These are phyloP conservation scores for Epizoanthus stellaris DNA, from an alignment of 92 coral and sea anemone species.

Conservation along the genomic window DNA sequence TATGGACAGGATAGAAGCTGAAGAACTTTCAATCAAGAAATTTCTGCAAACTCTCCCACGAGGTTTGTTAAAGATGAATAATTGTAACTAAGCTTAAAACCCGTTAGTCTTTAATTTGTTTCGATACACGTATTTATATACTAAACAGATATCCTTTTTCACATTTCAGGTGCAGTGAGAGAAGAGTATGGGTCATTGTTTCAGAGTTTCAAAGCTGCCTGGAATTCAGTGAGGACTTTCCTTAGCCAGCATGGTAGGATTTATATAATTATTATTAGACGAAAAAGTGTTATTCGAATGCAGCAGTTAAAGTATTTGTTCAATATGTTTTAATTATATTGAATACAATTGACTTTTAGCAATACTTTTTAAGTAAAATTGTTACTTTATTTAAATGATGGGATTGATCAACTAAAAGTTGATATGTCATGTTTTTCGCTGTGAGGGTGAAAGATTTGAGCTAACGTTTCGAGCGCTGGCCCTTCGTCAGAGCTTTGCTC, in stretches of 20 bases:
- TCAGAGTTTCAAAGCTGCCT: constrained; percentile 77
- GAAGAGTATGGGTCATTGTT: constrained; percentile 57
- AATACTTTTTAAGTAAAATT: too few species aligned
- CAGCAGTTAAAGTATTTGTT: background rate
- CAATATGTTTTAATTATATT: too few species aligned
- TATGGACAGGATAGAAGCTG: constrained; percentile 78
- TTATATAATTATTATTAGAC: background rate
- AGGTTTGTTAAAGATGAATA: constrained; percentile 25
- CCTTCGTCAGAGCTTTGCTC: too few species aligned
- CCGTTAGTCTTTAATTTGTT: too few species aligned
- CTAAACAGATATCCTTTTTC: background rate
- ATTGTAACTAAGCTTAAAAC: too few species aligned
- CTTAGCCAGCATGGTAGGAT: constrained; percentile 68
- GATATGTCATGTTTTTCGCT: too few species aligned
- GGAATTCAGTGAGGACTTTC: constrained; percentile 76
- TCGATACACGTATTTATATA: too few species aligned
- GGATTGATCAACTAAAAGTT: too few species aligned
- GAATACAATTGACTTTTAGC: too few species aligned
- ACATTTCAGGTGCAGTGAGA: constrained; percentile 54
- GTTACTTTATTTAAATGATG: too few species aligned
- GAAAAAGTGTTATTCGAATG: background rate
- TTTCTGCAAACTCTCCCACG: constrained; percentile 53
- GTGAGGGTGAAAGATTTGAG: too few species aligned
- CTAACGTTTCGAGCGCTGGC: too few species aligned
- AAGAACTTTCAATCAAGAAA: constrained; percentile 51